Evolutionary conservation across 2,888 invertebrate genomes (phyloP).

Genomic region (Synergus laeviventris): DNA sequence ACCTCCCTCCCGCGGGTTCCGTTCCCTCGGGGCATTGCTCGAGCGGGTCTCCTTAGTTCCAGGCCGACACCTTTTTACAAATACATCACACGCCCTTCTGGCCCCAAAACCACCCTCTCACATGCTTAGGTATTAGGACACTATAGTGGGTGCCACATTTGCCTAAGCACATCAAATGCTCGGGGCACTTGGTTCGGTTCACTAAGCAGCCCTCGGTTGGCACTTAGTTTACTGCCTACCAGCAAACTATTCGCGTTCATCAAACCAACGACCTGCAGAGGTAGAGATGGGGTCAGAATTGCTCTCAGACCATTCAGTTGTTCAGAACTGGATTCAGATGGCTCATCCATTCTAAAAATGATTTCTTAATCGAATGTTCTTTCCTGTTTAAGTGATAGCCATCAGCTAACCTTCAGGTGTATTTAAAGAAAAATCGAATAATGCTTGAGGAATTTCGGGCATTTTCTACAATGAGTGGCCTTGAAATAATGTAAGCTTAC

Average conservation of each 20-base stretch:
- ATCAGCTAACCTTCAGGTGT: too few species aligned
- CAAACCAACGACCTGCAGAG: conserved; percentile 34
- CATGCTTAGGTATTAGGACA: conserved; percentile 50
- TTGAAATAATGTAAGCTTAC: neutral
- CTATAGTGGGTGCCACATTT: conserved; percentile 71
- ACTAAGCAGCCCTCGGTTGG: conserved; percentile 42
- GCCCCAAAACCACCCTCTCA: conserved; percentile 50
- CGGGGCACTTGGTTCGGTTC: conserved; percentile 57
- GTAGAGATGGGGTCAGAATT: conserved; percentile 7
- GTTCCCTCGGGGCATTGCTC: conserved; percentile 72
- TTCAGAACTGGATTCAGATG: too few species aligned
- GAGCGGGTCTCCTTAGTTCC: conserved; percentile 73
- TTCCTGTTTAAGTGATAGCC: too few species aligned
- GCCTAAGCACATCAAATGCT: conserved; percentile 72
- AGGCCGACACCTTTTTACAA: conserved; percentile 76
- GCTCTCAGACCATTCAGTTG: neutral
- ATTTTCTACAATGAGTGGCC: neutral
- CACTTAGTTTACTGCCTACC: conserved; percentile 50
- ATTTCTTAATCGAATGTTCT: too few species aligned
- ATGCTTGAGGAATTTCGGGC: neutral
- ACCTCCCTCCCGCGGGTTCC: conserved; percentile 66
- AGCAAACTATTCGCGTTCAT: conserved; percentile 41
- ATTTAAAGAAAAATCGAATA: neutral
- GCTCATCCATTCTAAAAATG: too few species aligned
- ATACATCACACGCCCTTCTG: conserved; percentile 75